Base-by-base conservation (phyloP, 1,140 invertebrate genomes). In the Phocides pigmalion region DNA sequence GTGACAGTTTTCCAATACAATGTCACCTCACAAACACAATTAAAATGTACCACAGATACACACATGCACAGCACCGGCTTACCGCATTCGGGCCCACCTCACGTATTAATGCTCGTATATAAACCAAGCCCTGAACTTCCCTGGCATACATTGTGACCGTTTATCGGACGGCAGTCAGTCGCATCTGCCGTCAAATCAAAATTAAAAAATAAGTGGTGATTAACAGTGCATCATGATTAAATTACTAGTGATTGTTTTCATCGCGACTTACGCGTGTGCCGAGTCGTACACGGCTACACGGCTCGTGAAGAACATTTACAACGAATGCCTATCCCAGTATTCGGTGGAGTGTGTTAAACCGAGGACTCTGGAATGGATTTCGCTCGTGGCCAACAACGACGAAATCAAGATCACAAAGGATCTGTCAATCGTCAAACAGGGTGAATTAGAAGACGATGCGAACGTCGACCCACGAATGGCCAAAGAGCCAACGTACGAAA, bases 371-470 rank as follows among this genome's bases (percentile, higher is more conserved):
- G 90, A 94, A 44, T 97, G 96, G 93, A 92, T 96, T 37, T 95
- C 93, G 64, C 88, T 93, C 16, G 95, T 94, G 2, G 86, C 93
- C 17, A 93, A 94, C 63, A 92, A 95, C 70, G 94, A 95, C 25
- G 94, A 94, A 73, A 94, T 97, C 61, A 93, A 93, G 12, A 93
- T 97, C 42, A 96, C 95, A 1, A 93, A 96, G 3, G 95, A 96
- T 69, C 86, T 97, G 37, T 92, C 94, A 2, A 92, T 97, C 35
- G 92, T 96, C 2, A 95, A 92, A 66, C 94, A 94, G 6, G 87
- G 85, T n/a, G 79, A 78, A 59, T 39, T 85, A 3, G 90, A 92
- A 65, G 82, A 90, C 28, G 78, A 86, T 62, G 85, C 87, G 61
- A 66, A 47, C 47, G 83, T 77, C 8, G 86, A 91, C 37, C 81